Evolutionary conservation across 2,888 invertebrate genomes (phyloP), one percentile per base, ranked within the genome.

Genomic region (Azorinus chamasolen): DNA sequence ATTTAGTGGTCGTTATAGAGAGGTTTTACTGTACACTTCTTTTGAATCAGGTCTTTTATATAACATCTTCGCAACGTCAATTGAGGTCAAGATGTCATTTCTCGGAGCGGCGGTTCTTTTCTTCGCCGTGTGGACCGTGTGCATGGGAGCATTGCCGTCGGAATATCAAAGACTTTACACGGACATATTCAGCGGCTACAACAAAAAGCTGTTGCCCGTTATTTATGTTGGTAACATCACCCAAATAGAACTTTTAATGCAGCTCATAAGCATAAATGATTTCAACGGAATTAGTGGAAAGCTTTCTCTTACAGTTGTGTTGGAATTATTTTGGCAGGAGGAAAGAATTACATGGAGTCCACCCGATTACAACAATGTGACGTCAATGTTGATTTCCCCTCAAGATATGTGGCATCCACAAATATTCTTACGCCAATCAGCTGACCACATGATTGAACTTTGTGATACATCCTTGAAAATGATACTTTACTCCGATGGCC

Each of bases 281-380:
- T 79, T 79, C 37, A 51, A 79, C 46, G 73, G 74, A 41, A 20
- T 74, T 3, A 57, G 57, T 16, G 74, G 79, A 0, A 70, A 70
- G 25, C 16, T 79, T 8, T 48, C 64, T 2, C 6, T 74, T 0
- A 50, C 70, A 14, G 37, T 62, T 22, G 24, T 37, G 1, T 74
- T 70, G 43, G 0, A 18, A 4, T 16, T 66, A 0, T 1, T 10
- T n/a, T 79, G 79, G 79, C 4, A 14, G 27, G 71, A 79, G 16
- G 25, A 62, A 32, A 25, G 74, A 2, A 45, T 79, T 24, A 25
- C 51, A 32, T 79, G 79, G 79, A 65, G 10, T 37, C 53, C 57
- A 22, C 48, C 68, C 16, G 53, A 74, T 14, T 59, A 43, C 45
- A 74, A 68, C 18, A 54, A 48, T n/a, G 54, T 37, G 54, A n/a